A percentile compares a stretch with the other conserved stretches of the same genome.
Conservation (phyloP, 2,888 invertebrate genomes). For the Cylloceria caligata region DNA sequence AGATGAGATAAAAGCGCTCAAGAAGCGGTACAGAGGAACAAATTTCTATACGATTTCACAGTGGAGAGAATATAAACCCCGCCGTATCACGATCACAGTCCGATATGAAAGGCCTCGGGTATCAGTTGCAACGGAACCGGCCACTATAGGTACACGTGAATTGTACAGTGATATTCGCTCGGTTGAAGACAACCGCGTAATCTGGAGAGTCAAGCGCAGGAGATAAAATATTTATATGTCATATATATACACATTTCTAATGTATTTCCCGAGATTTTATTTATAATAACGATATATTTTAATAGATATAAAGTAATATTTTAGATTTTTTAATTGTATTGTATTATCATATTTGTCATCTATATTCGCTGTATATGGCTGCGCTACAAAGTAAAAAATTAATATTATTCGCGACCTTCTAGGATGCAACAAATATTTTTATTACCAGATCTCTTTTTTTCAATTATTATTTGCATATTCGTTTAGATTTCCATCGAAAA, state of each 20-base stretch:
- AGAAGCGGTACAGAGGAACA: slow-evolving; percentile 11
- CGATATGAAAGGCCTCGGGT: slow-evolving; percentile 9
- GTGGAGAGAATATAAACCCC: slow-evolving; percentile 18
- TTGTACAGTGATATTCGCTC: background rate
- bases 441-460: too few relatives aligned
- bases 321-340: too few relatives aligned
- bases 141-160: background rate
- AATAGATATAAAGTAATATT: too few relatives aligned
- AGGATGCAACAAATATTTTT: too few relatives aligned
- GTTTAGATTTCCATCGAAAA: too few relatives aligned
- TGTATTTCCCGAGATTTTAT: too few relatives aligned
- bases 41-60: slow-evolving; percentile 14
- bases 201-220: background rate
- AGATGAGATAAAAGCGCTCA: slow-evolving; percentile 5
- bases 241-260: background rate
- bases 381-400: too few relatives aligned
- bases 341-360: too few relatives aligned
- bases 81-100: background rate
- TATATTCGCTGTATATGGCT: too few relatives aligned
- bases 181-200: background rate
- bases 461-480: too few relatives aligned
- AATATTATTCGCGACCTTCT: too few relatives aligned
- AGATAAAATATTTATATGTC: background rate
- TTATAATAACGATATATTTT: too few relatives aligned
- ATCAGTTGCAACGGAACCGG: slow-evolving; percentile 1